Evolutionary conservation across 1,140 invertebrate species (phyloP), one percentile per base, ranked within the genome.

Genomic region (Pomacea maculata): DNA sequence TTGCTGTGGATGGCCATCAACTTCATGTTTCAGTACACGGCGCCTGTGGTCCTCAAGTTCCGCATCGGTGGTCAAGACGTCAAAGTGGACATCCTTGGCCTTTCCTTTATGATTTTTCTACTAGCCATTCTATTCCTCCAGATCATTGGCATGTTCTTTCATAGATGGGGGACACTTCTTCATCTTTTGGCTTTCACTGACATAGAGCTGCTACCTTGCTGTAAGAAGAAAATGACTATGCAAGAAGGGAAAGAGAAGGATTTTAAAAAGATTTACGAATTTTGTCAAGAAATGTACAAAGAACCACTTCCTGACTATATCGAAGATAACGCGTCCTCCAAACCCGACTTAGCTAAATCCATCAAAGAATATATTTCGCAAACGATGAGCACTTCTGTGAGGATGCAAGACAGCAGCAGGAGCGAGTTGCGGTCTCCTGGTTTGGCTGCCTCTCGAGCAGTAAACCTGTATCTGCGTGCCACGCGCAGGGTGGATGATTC

Each of bases 111-210:
- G 57, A 52, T 73, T 67, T 70, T 83, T n/a, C 71, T 98, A 88
- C 97, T 98, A 93, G 94, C 98, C 89, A 95, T 98, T 88, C 97
- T 98, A 94, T 93, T 87, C 52, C 81, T 87, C 19, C 85, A 87
- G 78, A 73, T 84, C 29, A 74, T 84, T 78, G 85, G 91, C 12
- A 93, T 93, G 92, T 78, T 93, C 21, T 85, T 92, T 15, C 92
- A 93, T 82, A 82, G 92, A 52, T 99, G 99, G 91, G 98, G 97
- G 87, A 99, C 98, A 8, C 93, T 99, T 63, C 96, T 97, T 1
- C 98, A 99, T 90, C 98, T 99, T 85, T 93, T 99, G 87, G 96
- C 98, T 15, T 98, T 97, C 4, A 99, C 98, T 12, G 96, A 98
- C 68, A 83, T 89, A 12, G 80, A 80, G 14, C 82, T 45, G 34